phyloP scores from a whole-genome alignment of 2,797 vertebrate species.

The Sarcoramphus papa region DNA sequence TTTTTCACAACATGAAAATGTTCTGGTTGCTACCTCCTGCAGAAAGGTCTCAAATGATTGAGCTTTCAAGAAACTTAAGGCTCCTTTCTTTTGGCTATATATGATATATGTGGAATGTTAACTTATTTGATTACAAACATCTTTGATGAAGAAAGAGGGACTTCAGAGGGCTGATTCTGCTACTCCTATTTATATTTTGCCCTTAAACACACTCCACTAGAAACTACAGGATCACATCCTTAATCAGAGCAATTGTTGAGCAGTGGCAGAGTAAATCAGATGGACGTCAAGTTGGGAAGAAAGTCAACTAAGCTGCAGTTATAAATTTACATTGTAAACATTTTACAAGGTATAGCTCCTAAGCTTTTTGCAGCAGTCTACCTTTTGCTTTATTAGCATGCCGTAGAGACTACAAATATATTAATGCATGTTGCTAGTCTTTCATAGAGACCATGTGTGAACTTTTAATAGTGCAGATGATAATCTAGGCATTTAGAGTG shows the following conservation, averaged over 20 bases:
- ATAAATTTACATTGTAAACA: not conserved
- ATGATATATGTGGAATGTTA: not conserved
- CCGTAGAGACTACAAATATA: not conserved
- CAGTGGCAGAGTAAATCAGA: not conserved
- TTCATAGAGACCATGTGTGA: not conserved
- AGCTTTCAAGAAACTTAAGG: not conserved
- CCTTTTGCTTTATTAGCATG: not conserved
- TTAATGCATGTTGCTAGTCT: not conserved
- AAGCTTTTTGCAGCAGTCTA: not conserved
- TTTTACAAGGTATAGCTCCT: not conserved
- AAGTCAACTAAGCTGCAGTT: not conserved
- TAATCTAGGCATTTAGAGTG: not conserved
- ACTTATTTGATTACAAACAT: not conserved
- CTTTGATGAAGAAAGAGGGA: not conserved
- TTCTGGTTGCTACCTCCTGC: not conserved
- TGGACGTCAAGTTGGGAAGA: not conserved
- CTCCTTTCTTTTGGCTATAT: not conserved
- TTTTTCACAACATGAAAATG: not conserved
- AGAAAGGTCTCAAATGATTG: not conserved
- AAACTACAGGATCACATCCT: not conserved
- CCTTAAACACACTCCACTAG: not conserved
- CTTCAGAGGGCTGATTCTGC: not conserved
- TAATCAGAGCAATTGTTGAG: not conserved
- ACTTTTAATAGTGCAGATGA: not conserved
- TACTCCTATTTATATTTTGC: not conserved